These are phyloP conservation scores for Pangasius larnaudii DNA, from an alignment of 2,797 vertebrate genomes.

Conservation along the genomic window DNA sequence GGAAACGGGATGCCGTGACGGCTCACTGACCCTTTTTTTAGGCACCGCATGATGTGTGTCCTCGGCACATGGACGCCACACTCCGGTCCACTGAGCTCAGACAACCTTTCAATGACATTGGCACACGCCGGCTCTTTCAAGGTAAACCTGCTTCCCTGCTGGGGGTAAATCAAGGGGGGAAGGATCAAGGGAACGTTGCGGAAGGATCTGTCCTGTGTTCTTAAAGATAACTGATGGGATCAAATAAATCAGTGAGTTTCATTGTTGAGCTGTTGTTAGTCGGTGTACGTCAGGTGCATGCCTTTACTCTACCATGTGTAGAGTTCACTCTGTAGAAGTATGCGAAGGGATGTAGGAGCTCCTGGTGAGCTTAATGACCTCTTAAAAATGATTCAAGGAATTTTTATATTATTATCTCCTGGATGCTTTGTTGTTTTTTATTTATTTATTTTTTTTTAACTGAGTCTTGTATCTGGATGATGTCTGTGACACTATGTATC, in stretches of 20 bases:
- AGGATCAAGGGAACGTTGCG: background rate
- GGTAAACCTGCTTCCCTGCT: conserved; percentile 42
- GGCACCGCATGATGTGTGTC: conserved; percentile 28
- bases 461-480: background rate
- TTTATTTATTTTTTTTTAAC: background rate
- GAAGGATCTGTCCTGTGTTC: background rate
- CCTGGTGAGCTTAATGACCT: background rate
- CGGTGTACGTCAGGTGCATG: conserved; percentile 8
- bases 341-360: background rate
- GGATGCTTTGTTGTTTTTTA: background rate
- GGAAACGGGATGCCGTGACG: conserved; percentile 24
- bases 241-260: background rate
- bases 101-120: conserved; percentile 68
- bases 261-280: conserved; percentile 8
- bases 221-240: background rate
- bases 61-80: conserved; percentile 31
- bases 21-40: conserved; percentile 19
- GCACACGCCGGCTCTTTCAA: conserved; percentile 52
- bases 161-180: background rate
- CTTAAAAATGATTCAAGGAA: background rate
- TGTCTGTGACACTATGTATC: background rate
- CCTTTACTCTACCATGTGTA: conserved; percentile 6
- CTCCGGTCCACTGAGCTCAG: conserved; percentile 36
- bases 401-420: background rate
- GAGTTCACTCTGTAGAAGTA: background rate